Evolutionary conservation across 2,113 vertebrate genomes (phyloP), one percentile per base, ranked within the genome.

Genomic region (Delphinus delphis): DNA sequence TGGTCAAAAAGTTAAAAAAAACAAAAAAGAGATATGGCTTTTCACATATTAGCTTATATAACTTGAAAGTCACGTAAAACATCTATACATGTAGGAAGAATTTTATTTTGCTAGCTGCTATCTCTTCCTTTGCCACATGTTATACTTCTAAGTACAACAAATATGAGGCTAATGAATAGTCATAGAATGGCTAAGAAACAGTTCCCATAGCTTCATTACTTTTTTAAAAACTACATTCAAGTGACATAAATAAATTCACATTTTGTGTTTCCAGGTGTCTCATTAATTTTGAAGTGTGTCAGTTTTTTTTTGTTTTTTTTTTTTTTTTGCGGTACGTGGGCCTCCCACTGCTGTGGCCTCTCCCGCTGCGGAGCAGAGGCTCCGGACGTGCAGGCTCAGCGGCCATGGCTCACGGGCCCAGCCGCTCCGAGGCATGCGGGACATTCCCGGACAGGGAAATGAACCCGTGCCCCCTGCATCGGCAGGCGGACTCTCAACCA

Each of bases 221-320:
- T 87, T 79, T 60, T 31, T 44, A 18, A 44, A 71, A 47, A 36
- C 44, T 33, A 73, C 53, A 88, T 82, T 62, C 31, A 74, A 82
- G 31, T 8, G 28, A 88, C 55, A 86, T 63, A 90, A 79, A 68
- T 67, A 58, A 74, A 36, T 68, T 62, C 63, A 77, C 21, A 44
- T 31, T 90, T 85, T 90, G 28, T 86, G n/a, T 86, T 93, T 82
- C 18, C 13, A 76, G 55, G 21, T 90, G 4, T 70, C 65, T 96
- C 18, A 31, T 84, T 84, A 74, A 85, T 81, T 93, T 90, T 73
- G 9, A 67, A 71, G 41, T 55, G 10, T 25, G 4, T 58, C 85
- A n/a, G n/a, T 36, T 36, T 36, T 36, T 36, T 36, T 36, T 36
- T 36, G 4, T 93, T 96, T 87, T 13, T 50, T 93, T 96, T 87